Evolutionary conservation across 2,797 vertebrate species (phyloP), one percentile per base, ranked within the genome.

Genomic region (Poeciliopsis infans): DNA sequence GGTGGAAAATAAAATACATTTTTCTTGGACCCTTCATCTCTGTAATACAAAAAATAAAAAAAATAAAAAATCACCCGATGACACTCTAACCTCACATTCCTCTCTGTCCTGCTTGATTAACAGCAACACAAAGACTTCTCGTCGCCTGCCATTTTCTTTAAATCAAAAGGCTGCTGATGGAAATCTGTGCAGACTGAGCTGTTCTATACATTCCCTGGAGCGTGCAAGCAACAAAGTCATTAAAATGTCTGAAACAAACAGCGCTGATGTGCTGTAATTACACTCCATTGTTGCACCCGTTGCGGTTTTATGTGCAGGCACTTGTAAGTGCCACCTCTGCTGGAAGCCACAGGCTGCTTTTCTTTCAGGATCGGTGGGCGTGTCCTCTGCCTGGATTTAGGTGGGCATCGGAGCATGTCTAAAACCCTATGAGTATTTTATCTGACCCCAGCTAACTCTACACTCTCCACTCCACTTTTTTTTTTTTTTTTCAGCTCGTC

Each of bases 241-340:
- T 92, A 89, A 84, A 88, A 83, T 49, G 72, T 83, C 88, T 88
- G 89, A 79, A 85, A 80, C 87, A 83, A 80, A 88, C 68, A 28
- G 88, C 87, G 83, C 43, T 86, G 89, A 90, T 87, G 88, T 87
- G 87, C 88, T 74, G 90, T 91, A 92, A 94, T 94, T 91, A 91
- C 41, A 70, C 74, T 36, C 87, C 76, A 88, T 93, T 93, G 92
- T 93, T 85, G 75, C 28, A 78, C 75, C 86, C 53, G 80, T 80
- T 86, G 76, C 64, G 88, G 66, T 76, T 83, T 86, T 89, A 57
- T 73, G 57, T 75, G 86, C 86, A 84, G 87, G 82, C 93, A 87
- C 88, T 90, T 91, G 85, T 85, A 89, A 91, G 91, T 79, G 91
- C 89, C 91, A 93, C 92, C 92, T 91, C 90, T 75, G 92, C 87